These are phyloP conservation scores for Camponotus fellah DNA, from an alignment of 2,888 invertebrate genomes.

Conservation along the genomic window DNA sequence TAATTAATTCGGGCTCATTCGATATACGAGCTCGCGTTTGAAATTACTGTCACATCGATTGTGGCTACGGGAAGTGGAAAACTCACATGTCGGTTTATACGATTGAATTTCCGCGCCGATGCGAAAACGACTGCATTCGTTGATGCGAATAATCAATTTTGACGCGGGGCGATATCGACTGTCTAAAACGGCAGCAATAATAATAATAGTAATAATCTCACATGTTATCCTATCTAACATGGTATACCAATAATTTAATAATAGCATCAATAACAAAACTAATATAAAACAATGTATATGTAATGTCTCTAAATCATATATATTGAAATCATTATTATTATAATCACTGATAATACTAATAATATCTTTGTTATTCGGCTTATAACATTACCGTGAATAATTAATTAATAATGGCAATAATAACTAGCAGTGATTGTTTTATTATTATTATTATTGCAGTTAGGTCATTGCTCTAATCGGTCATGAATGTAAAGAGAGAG, in stretches of 20 bases:
- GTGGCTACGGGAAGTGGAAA: constrained; percentile 27
- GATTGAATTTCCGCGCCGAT: constrained; percentile 28
- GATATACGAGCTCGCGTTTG: constrained; percentile 8
- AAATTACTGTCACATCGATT: constrained; percentile 46
- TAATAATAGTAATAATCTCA: not conserved
- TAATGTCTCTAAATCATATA: not conserved
- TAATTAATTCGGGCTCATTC: constrained; percentile 64
- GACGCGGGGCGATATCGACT: constrained; percentile 1
- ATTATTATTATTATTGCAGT: not conserved
- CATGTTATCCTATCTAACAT: not conserved
- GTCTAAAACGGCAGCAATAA: not conserved
- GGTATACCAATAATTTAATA: not conserved
- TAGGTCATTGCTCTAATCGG: not conserved
- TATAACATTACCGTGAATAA: not conserved
- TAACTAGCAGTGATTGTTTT: not conserved
- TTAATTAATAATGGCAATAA: not conserved
- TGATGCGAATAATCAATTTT: constrained; percentile 25
- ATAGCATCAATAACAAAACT: constrained; percentile 8
- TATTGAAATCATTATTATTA: not conserved
- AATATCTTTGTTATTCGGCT: not conserved
- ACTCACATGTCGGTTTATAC: constrained; percentile 36
- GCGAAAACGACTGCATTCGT: constrained; percentile 8
- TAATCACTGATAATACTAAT: not conserved
- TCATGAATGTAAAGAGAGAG: not conserved
- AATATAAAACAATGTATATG: not conserved